Percentiles rank a stretch among this genome's conserved stretches.
Conservation (phyloP, 2,888 invertebrate genomes). For the Drosophila nr. perissopoda region DNA sequence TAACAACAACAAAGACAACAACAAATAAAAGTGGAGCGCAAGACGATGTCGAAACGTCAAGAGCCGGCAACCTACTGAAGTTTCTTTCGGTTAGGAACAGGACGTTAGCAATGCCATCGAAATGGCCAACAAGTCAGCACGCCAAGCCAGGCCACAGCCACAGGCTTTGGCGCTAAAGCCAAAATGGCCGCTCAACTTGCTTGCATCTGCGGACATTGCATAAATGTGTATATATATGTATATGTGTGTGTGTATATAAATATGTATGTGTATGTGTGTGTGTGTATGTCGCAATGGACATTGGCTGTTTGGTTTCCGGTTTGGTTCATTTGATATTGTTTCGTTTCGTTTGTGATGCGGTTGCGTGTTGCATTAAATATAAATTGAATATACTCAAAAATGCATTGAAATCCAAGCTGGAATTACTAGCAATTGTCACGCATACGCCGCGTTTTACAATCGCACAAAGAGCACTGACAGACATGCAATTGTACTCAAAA, state of each 20-base stretch:
- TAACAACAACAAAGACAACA: conserved; percentile 19
- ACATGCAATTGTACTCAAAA: not conserved
- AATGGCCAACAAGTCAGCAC: conserved; percentile 41
- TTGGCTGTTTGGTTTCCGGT: conserved; percentile 40
- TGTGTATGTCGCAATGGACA: conserved; percentile 61
- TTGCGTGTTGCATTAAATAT: conserved; percentile 76
- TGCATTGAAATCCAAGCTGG: conserved; percentile 58
- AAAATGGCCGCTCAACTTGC: conserved; percentile 41
- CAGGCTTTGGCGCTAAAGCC: conserved; percentile 16
- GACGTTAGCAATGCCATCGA: conserved; percentile 23
- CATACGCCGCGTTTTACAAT: conserved; percentile 46
- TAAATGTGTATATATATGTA: conserved; percentile 14
- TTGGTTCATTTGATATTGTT: conserved; percentile 22
- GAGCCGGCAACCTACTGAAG: conserved; percentile 70
- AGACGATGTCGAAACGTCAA: conserved; percentile 65
- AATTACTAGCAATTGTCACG: conserved; percentile 61
- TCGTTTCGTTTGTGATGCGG: conserved; percentile 13
- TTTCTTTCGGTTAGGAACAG: conserved; percentile 36
- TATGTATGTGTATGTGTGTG: not conserved
- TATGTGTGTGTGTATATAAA: too few relatives aligned
- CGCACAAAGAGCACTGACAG: not conserved
- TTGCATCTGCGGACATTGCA: conserved; percentile 69
- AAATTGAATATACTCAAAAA: conserved; percentile 70
- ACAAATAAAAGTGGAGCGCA: conserved; percentile 31
- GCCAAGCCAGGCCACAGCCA: conserved; percentile 19